A percentile compares a stretch with the other conserved stretches of the same genome.
phyloP scores from a whole-genome alignment of 2,113 vertebrate species.

The Paedocypris sp. region DNA sequence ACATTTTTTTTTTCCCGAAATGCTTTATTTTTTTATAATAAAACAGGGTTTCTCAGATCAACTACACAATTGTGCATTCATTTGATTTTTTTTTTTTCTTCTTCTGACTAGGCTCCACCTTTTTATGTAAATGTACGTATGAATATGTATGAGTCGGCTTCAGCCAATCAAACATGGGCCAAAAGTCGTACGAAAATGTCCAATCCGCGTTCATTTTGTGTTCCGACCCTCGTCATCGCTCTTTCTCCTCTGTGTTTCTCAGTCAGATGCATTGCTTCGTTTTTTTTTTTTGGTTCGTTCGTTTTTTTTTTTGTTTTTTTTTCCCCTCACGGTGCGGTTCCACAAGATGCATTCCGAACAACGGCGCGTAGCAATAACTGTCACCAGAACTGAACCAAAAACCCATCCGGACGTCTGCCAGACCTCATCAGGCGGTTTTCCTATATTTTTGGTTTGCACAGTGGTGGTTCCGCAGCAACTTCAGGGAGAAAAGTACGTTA shows the following conservation, averaged over 20 bases:
- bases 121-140: background rate
- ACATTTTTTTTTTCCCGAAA: slow-evolving; percentile 68
- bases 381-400: slow-evolving; percentile 34
- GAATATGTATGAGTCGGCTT: slow-evolving; percentile 6
- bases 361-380: slow-evolving; percentile 53
- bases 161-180: slow-evolving; percentile 14
- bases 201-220: background rate
- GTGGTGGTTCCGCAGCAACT: slow-evolving; percentile 40
- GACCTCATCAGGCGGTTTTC: slow-evolving; percentile 8
- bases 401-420: background rate
- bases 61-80: slow-evolving; percentile 55
- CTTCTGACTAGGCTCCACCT: slow-evolving; percentile 6
- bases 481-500: slow-evolving; percentile 54
- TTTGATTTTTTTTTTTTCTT: slow-evolving; percentile 36
- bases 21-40: slow-evolving; percentile 70
- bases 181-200: slow-evolving; percentile 16
- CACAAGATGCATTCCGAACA: slow-evolving; percentile 38
- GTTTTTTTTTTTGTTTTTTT: slow-evolving; percentile 5
- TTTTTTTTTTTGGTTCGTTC: background rate
- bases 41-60: slow-evolving; percentile 66
- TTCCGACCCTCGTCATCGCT: background rate
- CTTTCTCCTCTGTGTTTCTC: slow-evolving; percentile 3
- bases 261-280: background rate
- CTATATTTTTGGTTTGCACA: slow-evolving; percentile 39
- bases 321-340: slow-evolving; percentile 22